Evolutionary conservation across 2,113 vertebrate genomes (phyloP), one percentile per base, ranked within the genome.

Genomic region (Sardina pilchardus): DNA sequence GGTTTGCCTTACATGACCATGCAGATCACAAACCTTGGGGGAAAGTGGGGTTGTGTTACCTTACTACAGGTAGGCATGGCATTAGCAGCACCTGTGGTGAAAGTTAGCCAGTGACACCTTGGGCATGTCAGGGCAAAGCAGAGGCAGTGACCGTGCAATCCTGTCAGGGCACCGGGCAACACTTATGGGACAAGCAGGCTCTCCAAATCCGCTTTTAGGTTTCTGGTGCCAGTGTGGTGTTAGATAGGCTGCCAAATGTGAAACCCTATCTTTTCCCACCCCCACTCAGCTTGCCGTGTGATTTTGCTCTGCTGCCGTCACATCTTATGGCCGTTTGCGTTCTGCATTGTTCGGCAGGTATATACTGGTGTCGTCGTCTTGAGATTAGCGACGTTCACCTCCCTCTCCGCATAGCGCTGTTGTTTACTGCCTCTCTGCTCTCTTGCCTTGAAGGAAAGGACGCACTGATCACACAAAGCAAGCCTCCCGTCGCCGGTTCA

Each of bases 291-390:
- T 30, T 10, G 71, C 6, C 6, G 53, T 24, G 53, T 24, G 53
- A 24, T 7, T 7, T 59, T 24, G 19, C 19, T 5, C 53, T 50
- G 53, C 53, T 21, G 6, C 12, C 12, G 3, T 21, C 53, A 24
- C 19, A 59, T 78, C 4, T 36, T 30, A 3, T 34, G 9, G 26
- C 71, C 44, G 67, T 50, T 83, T 89, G 85, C 83, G 85, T 84
- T 88, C 39, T 87, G 84, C 50, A 36, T 87, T 71, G 34, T 48
- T 81, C 81, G 81, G 84, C 81, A 86, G 82, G 26, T 53, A 88
- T 30, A 14, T 34, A n/a, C n/a, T 39, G 71, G 36, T 85, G 84
- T 78, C 82, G 82, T 87, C 75, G 84, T 82, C 50, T 53, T 26
- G 8, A 34, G 71, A 78, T 34, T 39, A 39, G 34, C 71, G 30